Conservation (phyloP, 2,113 vertebrate species). For the Neoarius graeffei region DNA sequence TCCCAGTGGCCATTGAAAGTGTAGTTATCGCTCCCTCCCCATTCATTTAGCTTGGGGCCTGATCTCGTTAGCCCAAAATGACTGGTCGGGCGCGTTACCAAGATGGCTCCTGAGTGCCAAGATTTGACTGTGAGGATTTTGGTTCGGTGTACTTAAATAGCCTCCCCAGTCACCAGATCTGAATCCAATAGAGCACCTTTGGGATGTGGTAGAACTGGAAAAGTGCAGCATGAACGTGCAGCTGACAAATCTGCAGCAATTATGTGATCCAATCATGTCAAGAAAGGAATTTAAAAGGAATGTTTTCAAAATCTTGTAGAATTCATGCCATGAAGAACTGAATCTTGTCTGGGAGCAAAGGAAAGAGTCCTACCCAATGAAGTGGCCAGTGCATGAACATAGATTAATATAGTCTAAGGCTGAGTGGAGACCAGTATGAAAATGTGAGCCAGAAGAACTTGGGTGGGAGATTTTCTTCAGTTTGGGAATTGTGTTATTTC, state of each 20-base stretch:
- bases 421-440: neutral
- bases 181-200: neutral
- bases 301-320: neutral
- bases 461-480: conserved; percentile 10
- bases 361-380: neutral
- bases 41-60: no score
- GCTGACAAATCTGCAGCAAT: neutral
- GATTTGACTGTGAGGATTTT: no score
- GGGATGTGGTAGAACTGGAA: neutral
- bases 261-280: conserved; percentile 5
- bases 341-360: neutral
- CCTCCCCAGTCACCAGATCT: neutral
- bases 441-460: conserved; percentile 10
- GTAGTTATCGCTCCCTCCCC: no score
- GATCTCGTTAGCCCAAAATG: no score
- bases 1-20: no score
- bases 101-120: no score
- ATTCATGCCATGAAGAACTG: neutral
- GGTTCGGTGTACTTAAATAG: neutral
- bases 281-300: neutral
- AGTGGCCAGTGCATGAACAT: neutral
- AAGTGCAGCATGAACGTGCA: neutral
- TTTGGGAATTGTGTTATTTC: conserved; percentile 6
- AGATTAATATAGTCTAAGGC: neutral
- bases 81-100: no score